These are phyloP conservation scores for Nemoura dubitans DNA, from an alignment of 2,888 invertebrate species.

Conservation along the genomic window DNA sequence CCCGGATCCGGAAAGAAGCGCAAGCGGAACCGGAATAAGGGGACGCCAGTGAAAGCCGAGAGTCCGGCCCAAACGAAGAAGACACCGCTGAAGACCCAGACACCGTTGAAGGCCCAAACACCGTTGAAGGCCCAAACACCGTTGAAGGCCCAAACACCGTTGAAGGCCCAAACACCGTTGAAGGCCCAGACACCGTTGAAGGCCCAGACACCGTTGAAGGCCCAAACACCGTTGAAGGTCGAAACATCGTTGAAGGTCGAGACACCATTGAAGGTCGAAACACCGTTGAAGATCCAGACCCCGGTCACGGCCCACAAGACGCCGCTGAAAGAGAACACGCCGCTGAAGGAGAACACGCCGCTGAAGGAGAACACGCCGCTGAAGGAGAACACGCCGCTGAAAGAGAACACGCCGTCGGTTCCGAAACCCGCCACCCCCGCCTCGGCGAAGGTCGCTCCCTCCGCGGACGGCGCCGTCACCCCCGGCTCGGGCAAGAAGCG, in stretches of 20 bases:
- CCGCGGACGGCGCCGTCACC: not conserved
- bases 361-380: not conserved
- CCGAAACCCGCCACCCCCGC: not conserved
- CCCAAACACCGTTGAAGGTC: too few relatives aligned
- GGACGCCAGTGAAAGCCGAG: too few relatives aligned
- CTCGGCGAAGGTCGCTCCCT: not conserved
- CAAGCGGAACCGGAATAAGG: too few relatives aligned
- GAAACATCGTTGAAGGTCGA: too few relatives aligned
- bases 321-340: not conserved
- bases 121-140: too few relatives aligned
- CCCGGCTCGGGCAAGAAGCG: not conserved
- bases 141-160: too few relatives aligned
- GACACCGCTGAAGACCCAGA: too few relatives aligned
- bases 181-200: not conserved
- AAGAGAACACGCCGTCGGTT: not conserved
- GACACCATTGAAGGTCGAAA: too few relatives aligned
- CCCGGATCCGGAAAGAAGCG: not conserved
- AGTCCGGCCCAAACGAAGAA: too few relatives aligned
- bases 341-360: not conserved
- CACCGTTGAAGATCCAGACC: too few relatives aligned
- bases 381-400: not conserved
- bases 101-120: too few relatives aligned
- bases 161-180: not conserved
- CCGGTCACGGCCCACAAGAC: too few relatives aligned
- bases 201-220: not conserved